Conservation (phyloP, 2,113 vertebrate species). For the Felis chaus region DNA sequence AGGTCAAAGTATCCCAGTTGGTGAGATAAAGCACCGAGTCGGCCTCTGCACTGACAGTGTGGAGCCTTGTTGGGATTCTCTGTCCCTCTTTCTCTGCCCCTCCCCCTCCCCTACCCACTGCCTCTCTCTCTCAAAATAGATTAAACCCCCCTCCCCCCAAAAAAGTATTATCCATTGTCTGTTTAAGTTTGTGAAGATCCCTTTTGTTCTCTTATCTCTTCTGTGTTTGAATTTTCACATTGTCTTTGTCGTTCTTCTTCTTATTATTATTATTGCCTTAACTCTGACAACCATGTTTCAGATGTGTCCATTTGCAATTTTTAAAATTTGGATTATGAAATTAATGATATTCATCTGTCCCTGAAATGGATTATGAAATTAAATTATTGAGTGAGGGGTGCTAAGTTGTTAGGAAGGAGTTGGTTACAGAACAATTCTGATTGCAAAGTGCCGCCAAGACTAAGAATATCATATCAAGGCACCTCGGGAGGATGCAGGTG, state of each 20-base stretch:
- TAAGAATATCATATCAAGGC: conserved; percentile 16
- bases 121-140: no score
- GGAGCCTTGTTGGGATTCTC: no score
- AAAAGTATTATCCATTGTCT: background rate
- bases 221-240: background rate
- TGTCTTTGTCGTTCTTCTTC: background rate
- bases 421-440: conserved; percentile 12
- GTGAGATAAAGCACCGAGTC: no score
- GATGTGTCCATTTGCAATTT: background rate
- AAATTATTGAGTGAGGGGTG: conserved; percentile 32
- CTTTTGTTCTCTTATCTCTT: background rate
- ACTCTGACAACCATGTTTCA: background rate
- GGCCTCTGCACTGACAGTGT: no score
- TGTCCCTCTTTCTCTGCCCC: no score
- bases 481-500: background rate
- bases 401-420: conserved; percentile 14
- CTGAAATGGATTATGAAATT: background rate
- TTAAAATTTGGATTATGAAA: background rate
- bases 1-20: no score
- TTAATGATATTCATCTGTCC: background rate
- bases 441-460: background rate
- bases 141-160: no score
- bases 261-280: background rate
- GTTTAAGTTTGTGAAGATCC: background rate
- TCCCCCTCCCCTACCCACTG: no score